These are phyloP conservation scores for Anagrus nilaparvatae DNA, from an alignment of 1,140 invertebrate genomes.

Conservation along the genomic window DNA sequence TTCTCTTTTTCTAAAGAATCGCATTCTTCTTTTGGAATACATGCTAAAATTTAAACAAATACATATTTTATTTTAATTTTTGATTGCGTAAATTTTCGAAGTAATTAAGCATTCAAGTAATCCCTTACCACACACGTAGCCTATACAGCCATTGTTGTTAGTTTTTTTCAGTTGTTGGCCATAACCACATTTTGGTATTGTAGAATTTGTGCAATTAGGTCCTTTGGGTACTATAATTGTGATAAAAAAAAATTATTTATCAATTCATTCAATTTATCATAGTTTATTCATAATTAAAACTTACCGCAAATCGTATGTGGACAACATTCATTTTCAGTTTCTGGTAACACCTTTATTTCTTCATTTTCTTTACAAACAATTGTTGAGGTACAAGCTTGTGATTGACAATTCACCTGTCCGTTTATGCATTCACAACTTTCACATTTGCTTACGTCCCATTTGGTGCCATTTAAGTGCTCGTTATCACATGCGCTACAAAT, in stretches of 20 bases:
- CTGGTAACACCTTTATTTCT: constrained; percentile 41
- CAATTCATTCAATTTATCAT: neutral
- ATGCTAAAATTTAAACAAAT: constrained; percentile 43
- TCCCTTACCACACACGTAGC: neutral
- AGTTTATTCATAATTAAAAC: constrained; percentile 14
- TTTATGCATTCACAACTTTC: constrained; percentile 61
- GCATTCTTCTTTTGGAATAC: constrained; percentile 59
- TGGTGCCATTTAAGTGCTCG: constrained; percentile 50
- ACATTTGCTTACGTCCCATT: constrained; percentile 60
- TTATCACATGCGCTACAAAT: constrained; percentile 56
- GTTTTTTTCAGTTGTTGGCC: neutral
- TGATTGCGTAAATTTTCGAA: neutral
- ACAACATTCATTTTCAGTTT: constrained; percentile 54
- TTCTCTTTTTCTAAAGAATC: constrained; percentile 35
- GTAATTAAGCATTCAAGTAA: neutral
- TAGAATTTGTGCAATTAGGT: neutral
- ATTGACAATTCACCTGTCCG: constrained; percentile 46
- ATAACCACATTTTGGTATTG: neutral
- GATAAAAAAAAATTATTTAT: constrained; percentile 5
- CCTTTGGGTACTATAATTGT: constrained; percentile 2
- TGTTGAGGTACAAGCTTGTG: constrained; percentile 44
- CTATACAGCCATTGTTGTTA: neutral
- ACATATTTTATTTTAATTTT: constrained; percentile 5
- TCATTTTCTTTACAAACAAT: constrained; percentile 49
- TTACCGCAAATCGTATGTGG: constrained; percentile 56